A percentile compares a stretch with the other conserved stretches of the same genome.
Conservation (phyloP, 2,797 vertebrate genomes). For the Trematomus bernacchii region DNA sequence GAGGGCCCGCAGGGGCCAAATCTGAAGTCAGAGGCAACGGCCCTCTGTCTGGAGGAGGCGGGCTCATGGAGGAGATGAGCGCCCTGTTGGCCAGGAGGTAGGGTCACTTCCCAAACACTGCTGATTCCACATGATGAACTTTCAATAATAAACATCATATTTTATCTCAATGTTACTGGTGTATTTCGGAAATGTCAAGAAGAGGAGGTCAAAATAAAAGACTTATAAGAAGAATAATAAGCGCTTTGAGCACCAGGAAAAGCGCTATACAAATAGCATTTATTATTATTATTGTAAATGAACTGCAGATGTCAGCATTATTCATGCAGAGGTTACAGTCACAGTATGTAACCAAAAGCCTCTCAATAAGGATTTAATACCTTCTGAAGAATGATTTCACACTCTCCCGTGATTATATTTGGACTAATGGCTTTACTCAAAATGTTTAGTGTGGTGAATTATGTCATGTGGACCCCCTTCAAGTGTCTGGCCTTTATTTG, state of each 20-base stretch:
- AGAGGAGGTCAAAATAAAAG: no score
- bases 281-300: no score
- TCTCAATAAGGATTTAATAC: no score
- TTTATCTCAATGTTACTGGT: neutral
- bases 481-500: neutral
- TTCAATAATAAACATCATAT: neutral
- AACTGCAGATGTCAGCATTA: neutral
- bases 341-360: neutral
- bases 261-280: no score
- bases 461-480: neutral
- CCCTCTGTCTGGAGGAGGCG: slow-evolving; percentile 92
- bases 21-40: slow-evolving; percentile 93
- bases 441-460: neutral
- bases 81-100: slow-evolving; percentile 98
- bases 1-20: slow-evolving; percentile 84
- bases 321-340: neutral
- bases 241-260: no score
- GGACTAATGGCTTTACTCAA: neutral
- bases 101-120: neutral
- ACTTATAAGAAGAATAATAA: no score
- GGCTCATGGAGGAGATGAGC: slow-evolving; percentile 99
- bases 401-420: neutral
- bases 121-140: neutral
- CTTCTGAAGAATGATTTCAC: neutral
- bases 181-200: no score